These are phyloP conservation scores for Callithrix jacchus DNA, from an alignment of 2,113 vertebrate species.

Conservation along the genomic window DNA sequence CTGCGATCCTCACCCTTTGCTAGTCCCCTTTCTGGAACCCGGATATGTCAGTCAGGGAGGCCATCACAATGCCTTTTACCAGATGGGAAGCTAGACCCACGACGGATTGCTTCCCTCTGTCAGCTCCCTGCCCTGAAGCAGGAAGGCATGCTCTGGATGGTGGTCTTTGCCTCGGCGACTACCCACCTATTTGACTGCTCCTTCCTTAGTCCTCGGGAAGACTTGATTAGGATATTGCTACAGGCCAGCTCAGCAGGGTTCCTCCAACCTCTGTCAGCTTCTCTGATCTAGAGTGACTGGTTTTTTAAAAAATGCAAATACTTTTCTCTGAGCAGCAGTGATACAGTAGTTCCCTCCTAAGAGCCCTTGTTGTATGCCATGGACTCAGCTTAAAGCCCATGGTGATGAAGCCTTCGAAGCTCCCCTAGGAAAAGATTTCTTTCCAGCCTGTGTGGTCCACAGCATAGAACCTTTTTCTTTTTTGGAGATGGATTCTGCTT, in stretches of 20 bases:
- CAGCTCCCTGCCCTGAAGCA: neutral
- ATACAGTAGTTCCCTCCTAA: neutral
- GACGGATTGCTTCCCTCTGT: neutral
- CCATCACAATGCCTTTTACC: neutral
- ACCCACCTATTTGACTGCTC: neutral
- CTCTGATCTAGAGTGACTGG: neutral
- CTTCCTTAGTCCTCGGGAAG: neutral
- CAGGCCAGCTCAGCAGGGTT: neutral
- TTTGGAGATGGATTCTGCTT: no score
- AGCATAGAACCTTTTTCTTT: neutral
- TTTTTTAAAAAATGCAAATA: neutral
- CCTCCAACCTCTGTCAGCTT: neutral
- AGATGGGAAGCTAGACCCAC: neutral
- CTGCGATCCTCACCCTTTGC: neutral
- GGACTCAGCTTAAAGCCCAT: neutral
- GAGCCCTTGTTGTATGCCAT: neutral
- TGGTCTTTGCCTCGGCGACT: neutral
- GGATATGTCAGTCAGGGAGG: neutral
- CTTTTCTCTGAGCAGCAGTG: neutral
- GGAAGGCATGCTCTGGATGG: neutral
- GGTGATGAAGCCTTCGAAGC: neutral
- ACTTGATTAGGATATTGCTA: neutral
- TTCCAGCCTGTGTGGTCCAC: rapidly evolving
- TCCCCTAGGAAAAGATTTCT: no score
- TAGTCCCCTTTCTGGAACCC: neutral